phyloP scores from a whole-genome alignment of 1,140 invertebrate genomes.

The Bombus affinis region DNA sequence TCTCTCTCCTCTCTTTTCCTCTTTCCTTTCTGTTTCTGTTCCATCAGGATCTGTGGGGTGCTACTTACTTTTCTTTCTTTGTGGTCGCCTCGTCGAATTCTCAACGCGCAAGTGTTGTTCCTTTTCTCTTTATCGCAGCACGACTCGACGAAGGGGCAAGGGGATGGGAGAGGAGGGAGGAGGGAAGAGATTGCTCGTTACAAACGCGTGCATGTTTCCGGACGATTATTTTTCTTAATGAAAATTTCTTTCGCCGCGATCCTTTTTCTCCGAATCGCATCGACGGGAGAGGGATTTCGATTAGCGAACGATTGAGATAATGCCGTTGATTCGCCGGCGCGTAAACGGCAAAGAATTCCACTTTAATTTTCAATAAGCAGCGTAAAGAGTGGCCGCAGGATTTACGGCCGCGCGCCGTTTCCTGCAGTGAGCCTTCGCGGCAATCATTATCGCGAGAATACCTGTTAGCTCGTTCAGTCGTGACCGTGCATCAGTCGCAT shows the following conservation, averaged over 20 bases:
- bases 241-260: constrained; percentile 4
- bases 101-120: neutral
- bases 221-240: neutral
- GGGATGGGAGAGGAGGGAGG: neutral
- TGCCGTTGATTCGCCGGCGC: constrained; percentile 10
- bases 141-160: neutral
- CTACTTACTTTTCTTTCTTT: neutral
- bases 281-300: neutral
- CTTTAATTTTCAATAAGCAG: constrained; percentile 55
- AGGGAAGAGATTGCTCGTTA: neutral
- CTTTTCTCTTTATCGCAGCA: constrained; percentile 6
- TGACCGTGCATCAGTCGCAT: constrained; percentile 63
- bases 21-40: neutral
- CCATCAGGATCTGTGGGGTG: constrained; percentile 13
- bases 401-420: constrained; percentile 45
- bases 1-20: neutral
- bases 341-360: constrained; percentile 39
- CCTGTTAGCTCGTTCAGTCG: constrained; percentile 55
- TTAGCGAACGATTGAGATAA: constrained; percentile 28
- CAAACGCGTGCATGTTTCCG: neutral
- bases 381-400: constrained; percentile 25
- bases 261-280: too few species aligned
- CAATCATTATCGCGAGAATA: constrained; percentile 62
- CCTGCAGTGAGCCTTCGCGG: constrained; percentile 20
- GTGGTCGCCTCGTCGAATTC: neutral